Evolutionary conservation across 2,113 vertebrate genomes (phyloP).

Genomic region (Pteropus alecto): DNA sequence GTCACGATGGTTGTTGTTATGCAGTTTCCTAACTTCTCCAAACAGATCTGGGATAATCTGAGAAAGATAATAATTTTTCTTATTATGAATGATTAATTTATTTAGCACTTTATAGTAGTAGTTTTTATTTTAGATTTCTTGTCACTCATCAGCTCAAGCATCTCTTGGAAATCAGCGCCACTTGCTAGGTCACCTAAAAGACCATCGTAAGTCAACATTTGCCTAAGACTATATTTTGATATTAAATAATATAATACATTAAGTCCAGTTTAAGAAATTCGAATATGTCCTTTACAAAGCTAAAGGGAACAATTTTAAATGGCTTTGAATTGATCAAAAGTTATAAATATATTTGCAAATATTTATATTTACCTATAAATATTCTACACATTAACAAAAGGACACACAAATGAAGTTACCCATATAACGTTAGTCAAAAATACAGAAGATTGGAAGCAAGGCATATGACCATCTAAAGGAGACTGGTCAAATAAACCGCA

Average conservation of each 20-base stretch:
- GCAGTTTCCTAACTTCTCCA: not conserved
- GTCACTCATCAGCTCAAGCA: not conserved
- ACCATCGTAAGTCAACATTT: not conserved
- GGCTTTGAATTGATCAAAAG: not conserved
- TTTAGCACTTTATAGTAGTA: not conserved
- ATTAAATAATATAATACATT: not conserved
- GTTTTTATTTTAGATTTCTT: not conserved
- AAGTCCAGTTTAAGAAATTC: not conserved
- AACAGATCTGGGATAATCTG: not conserved
- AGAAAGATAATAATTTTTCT: not conserved
- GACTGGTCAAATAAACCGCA: not conserved
- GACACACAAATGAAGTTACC: not conserved
- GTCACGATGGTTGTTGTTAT: not conserved
- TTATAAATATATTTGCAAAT: not conserved
- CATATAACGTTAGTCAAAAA: not conserved
- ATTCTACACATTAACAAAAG: not conserved
- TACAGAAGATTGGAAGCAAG: not conserved
- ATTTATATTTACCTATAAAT: not conserved
- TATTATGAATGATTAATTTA: not conserved
- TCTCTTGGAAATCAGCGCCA: not conserved
- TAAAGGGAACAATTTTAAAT: not conserved
- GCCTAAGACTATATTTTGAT: not conserved
- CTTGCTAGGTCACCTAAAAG: not conserved
- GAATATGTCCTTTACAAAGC: not conserved
- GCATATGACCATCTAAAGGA: not conserved